Evolutionary conservation across 2,113 vertebrate species (phyloP).

Genomic region (Jaculus jaculus): DNA sequence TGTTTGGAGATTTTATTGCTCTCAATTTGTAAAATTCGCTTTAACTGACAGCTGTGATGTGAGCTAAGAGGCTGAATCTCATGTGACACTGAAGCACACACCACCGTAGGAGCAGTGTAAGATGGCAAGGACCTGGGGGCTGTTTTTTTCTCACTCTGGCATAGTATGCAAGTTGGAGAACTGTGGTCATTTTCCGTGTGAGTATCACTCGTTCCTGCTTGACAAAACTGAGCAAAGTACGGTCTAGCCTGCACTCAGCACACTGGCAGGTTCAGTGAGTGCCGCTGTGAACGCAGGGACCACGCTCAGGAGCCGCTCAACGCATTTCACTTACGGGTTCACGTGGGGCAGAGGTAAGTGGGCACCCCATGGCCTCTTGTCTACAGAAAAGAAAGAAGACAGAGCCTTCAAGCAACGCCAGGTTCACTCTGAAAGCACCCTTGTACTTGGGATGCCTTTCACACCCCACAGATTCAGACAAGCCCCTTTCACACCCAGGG

Average conservation of each 20-base stretch:
- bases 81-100: neutral
- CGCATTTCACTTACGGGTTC: neutral
- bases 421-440: neutral
- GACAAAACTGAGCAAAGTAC: neutral
- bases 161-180: neutral
- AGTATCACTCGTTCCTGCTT: neutral
- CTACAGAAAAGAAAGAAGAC: neutral
- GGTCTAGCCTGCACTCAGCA: neutral
- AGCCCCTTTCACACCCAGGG: neutral
- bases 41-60: neutral
- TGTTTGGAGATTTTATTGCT: neutral
- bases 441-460: neutral
- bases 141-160: neutral
- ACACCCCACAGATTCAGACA: neutral
- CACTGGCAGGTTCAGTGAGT: too few species aligned
- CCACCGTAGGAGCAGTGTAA: too few species aligned
- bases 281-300: neutral
- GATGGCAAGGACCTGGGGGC: neutral
- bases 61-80: neutral
- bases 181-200: neutral
- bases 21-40: neutral
- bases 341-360: neutral
- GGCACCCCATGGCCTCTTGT: neutral
- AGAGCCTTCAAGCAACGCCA: neutral
- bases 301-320: neutral